A percentile compares a stretch with the other conserved stretches of the same genome.
Evolutionary conservation across 2,113 vertebrate genomes (phyloP).

Genomic region (Mormoops blainvillei): DNA sequence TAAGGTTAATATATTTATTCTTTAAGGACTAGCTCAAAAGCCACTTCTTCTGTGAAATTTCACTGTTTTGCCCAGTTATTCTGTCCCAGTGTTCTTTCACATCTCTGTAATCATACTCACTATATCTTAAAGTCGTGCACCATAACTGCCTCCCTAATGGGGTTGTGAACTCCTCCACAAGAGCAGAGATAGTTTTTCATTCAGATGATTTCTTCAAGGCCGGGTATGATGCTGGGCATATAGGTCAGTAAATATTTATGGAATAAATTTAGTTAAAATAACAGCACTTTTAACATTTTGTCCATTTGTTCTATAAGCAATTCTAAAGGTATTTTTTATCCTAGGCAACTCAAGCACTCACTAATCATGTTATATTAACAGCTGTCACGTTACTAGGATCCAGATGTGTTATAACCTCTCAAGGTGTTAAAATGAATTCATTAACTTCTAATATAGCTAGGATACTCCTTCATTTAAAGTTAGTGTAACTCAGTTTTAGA

Average conservation of each 20-base stretch:
- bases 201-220: slow-evolving; percentile 8
- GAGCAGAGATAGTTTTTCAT: not conserved
- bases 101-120: not conserved
- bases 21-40: not conserved
- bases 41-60: not conserved
- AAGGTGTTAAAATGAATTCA: not conserved
- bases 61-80: not conserved
- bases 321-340: not conserved
- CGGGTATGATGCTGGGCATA: not conserved
- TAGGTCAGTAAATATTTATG: not conserved
- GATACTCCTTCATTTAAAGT: not conserved
- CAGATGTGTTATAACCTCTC: not conserved
- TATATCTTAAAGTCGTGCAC: not conserved
- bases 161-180: not conserved
- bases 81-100: not conserved
- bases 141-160: not conserved
- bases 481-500: not conserved
- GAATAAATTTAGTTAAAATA: slow-evolving; percentile 16
- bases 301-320: not conserved
- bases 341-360: not conserved
- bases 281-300: not conserved
- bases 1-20: not conserved
- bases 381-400: not conserved
- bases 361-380: not conserved
- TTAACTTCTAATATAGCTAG: not conserved